Base-by-base conservation (phyloP, 2,888 invertebrate species). In the Lymantria dispar region DNA sequence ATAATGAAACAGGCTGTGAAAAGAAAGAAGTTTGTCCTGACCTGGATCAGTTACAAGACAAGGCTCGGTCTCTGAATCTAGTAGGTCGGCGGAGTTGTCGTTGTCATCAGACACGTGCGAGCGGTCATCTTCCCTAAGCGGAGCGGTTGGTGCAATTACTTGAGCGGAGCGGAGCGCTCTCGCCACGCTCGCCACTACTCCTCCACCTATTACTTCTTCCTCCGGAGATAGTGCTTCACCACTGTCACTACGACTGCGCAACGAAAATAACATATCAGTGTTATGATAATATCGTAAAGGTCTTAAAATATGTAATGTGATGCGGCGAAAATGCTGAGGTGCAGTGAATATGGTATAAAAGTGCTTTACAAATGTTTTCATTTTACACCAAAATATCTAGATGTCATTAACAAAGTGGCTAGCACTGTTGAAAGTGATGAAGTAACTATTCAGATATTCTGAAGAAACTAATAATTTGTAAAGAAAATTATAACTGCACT, bases 21-120 rank as follows among this genome's bases (percentile, higher is more conserved):
- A n/a, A 36, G 7, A 3, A 11, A 36, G 1, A 36, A 9, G n/a
- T 22, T n/a, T 2, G 22, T 29, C n/a, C 94, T 62, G 37, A 90
- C 90, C 96, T 47, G 95, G 95, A 70, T 96, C 96, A 91, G 96
- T 96, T 93, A 96, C 95, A 15, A 96, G 88, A 67, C 95, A 95
- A 0, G 96, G 96, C 72, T 96, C 96, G 0, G 96, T 96, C 90
- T 96, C 96, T 0, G 96, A 96, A 80, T 96, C 96, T 37, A 96
- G 88, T 79, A 96, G 91, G 72, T 96, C 96, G 7, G 95, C 95
- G 13, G 95, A 95, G 83, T 95, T 95, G 74, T 94, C 94, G 66
- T 95, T 95, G 48, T 95, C 90, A 51, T 89, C 89, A 2, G 88
- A 88, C 29, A 76, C 55, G 33, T 80, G 78, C 46, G 85, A 86